Percentiles rank a stretch among this genome's conserved stretches.
These are phyloP conservation scores for Labrus mixtus DNA, from an alignment of 2,113 vertebrate species.

Conservation along the genomic window DNA sequence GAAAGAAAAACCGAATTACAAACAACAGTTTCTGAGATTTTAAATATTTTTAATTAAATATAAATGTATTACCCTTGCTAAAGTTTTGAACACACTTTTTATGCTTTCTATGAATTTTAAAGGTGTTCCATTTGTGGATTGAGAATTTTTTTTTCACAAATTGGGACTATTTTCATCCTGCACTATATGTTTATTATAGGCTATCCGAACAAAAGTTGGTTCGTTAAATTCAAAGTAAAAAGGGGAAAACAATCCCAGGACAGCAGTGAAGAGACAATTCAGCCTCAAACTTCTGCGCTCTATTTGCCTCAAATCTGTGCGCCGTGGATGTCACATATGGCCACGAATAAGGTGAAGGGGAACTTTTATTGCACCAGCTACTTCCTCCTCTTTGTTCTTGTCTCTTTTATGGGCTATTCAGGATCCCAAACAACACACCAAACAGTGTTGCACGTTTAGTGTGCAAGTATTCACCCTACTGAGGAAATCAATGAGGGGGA, in stretches of 20 bases:
- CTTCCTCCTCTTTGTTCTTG: slow-evolving; percentile 82
- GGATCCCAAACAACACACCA: slow-evolving; percentile 70
- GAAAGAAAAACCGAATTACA: not conserved
- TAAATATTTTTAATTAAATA: not conserved
- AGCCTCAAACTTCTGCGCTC: slow-evolving; percentile 41
- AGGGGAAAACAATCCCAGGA: not conserved
- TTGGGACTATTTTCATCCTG: not conserved
- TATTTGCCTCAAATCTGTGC: slow-evolving; percentile 60
- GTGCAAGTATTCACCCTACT: slow-evolving; percentile 56
- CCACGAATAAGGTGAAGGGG: slow-evolving; percentile 71
- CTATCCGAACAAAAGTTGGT: not conserved
- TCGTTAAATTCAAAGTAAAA: not conserved
- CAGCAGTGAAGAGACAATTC: not conserved
- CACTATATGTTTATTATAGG: not conserved
- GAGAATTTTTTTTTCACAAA: not conserved
- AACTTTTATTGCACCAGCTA: slow-evolving; percentile 80
- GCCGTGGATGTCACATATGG: slow-evolving; percentile 77
- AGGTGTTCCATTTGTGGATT: not conserved
- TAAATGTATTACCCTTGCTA: not conserved
- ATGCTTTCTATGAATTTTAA: not conserved
- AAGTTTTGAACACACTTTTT: not conserved
- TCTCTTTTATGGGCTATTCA: slow-evolving; percentile 80
- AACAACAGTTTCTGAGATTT: not conserved
- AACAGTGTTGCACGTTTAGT: slow-evolving; percentile 71
- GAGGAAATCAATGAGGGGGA: slow-evolving; percentile 69